Conservation (phyloP, 2,113 vertebrate species). For the Alligator sinensis region DNA sequence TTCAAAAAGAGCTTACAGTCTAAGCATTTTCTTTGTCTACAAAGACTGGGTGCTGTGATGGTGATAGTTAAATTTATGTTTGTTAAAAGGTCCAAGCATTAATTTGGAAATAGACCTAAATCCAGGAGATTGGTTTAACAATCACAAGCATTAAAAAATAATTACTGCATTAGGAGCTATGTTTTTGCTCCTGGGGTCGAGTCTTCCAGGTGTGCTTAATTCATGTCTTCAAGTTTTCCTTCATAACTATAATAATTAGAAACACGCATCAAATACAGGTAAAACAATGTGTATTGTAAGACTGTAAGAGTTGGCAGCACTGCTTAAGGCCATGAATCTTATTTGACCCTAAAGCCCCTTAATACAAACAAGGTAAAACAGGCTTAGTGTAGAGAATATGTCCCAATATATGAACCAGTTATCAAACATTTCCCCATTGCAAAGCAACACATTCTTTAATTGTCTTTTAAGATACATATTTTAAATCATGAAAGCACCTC, state of each 20-base stretch:
- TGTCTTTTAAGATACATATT: neutral
- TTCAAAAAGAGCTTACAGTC: neutral
- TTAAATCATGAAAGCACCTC: neutral
- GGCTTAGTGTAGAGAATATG: constrained; percentile 26
- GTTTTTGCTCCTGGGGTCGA: neutral
- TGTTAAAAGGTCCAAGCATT: neutral
- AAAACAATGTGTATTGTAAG: neutral
- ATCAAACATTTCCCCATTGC: neutral
- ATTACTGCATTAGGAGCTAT: neutral
- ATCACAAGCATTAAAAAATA: neutral
- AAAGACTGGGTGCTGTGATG: neutral
- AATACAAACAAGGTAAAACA: constrained; percentile 6
- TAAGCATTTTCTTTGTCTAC: neutral
- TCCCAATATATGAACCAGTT: neutral
- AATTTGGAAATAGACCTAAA: neutral
- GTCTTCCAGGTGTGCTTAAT: neutral
- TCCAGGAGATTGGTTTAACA: neutral
- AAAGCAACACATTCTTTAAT: neutral
- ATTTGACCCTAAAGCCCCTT: constrained; percentile 7
- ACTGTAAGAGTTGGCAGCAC: constrained; percentile 12
- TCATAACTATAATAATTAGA: neutral
- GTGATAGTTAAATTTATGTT: neutral
- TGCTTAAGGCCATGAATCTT: constrained; percentile 39
- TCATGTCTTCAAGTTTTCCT: neutral
- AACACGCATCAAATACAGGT: neutral